Base-by-base conservation (phyloP, 2,113 vertebrate genomes). In the Alexandromys fortis region DNA sequence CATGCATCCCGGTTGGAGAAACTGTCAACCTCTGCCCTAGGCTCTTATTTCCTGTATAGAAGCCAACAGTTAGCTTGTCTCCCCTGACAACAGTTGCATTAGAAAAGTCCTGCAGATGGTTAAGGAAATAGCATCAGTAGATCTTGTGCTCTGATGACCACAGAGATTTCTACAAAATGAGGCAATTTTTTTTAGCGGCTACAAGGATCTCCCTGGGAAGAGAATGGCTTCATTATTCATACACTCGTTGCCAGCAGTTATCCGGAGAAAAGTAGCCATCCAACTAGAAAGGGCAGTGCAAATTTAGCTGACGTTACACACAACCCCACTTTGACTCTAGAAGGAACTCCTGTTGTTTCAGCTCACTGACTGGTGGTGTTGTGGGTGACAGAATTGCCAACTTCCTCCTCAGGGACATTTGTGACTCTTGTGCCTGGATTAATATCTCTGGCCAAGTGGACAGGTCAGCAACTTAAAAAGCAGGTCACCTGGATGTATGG, bases 51-150 rank as follows among this genome's bases (percentile, higher is more conserved):
- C 85, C 63, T 68, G 24, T 63, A n/a, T 78, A 38, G 47, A 79
- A 92, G 79, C 35, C 38, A n/a, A 49, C 33, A 68, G 78, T 95
- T 92, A 79, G 77, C n/a, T 72, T 73, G 77, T 72, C 63, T 96
- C 21, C 35, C 68, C 63, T 76, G 47, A 86, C 70, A 85, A 61
- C 58, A 68, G 72, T 30, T 30, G 26, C 86, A n/a, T 89, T 47
- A 4, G 2, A 28, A 93, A 45, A 83, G 22, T 87, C 17, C 55
- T 95, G 86, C 26, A 77, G 70, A 68, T 68, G 26, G 89, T 86
- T 35, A 45, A 85, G 78, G 68, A 96, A 65, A 4, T 33, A 76
- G 5, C 55, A 42, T 26, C 52, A 28, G 17, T 26, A 63, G 73
- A 45, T 70, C 73, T 61, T 52, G 49, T n/a, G 38, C 67, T 92